Percentiles rank a stretch among this genome's conserved stretches.
These are phyloP conservation scores for Heliangelus exortis DNA, from an alignment of 2,797 vertebrate species.

Conservation along the genomic window DNA sequence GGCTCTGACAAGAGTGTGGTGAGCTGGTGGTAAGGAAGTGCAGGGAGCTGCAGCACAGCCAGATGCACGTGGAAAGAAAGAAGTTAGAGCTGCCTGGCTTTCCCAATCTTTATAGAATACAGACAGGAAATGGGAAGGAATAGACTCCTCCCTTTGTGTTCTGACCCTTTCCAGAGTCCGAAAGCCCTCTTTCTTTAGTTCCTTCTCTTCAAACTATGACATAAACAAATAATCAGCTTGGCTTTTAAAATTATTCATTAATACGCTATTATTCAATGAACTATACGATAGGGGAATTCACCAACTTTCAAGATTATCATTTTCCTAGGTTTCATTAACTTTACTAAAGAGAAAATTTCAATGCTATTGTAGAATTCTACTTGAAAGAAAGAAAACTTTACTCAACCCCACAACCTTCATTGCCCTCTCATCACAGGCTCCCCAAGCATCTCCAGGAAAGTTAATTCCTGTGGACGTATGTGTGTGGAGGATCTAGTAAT, in stretches of 20 bases:
- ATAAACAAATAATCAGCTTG: neutral
- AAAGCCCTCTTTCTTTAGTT: no score
- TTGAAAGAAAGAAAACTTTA: neutral
- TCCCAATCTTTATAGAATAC: no score
- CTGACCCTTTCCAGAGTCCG: no score
- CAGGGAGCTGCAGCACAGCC: no score
- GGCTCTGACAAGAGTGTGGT: no score
- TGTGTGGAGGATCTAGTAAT: neutral
- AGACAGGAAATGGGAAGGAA: no score
- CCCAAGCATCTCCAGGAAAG: neutral
- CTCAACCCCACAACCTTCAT: accelerated
- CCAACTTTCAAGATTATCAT: neutral
- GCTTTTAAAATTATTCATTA: neutral
- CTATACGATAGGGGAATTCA: neutral
- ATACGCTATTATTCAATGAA: neutral
- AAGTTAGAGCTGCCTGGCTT: no score
- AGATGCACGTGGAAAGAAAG: no score
- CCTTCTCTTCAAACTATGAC: no score
- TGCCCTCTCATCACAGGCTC: neutral
- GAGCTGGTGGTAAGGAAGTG: no score
- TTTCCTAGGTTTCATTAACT: neutral
- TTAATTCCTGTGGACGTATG: neutral
- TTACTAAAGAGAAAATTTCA: neutral
- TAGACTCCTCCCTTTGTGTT: no score
- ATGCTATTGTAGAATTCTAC: neutral